Base-by-base conservation (phyloP, 2,797 vertebrate species). In the Chiroxiphia lanceolata region DNA sequence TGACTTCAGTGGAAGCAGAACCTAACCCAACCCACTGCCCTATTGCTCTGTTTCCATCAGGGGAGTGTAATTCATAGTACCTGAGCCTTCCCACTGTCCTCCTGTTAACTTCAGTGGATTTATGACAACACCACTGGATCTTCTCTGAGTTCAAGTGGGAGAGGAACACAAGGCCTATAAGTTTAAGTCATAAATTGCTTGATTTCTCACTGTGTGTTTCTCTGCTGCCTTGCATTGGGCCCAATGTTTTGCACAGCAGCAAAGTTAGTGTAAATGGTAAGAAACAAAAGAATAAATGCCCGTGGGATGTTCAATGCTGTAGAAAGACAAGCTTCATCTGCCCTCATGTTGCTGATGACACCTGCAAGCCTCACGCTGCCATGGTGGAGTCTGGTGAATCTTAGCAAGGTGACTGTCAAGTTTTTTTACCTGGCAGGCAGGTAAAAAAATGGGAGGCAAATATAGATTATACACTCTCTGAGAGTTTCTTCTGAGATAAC, bases 11-110 rank as follows among this genome's bases (percentile, higher is more conserved):
- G 53, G 56, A 36, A 84, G 57, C 29, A 86, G 38, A 84, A 63
- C 4, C 13, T 38, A 44, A 44, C 11, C 9, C 64, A 92, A 11
- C 20, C n/a, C 15, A 1, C 3, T 57, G 42, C 8, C 12, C 0
- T 34, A 11, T 34, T 34, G 34, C 65, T 63, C 33, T 56, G 18
- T 60, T 90, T 83, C 47, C 61, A 20, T 22, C 47, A 26, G 26
- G 14, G 26, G 10, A 67, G 6, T 3, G 19, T 27, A 6, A 15
- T 64, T 11, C 27, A 8, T 7, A 68, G n/a, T 33, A 40, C 47
- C 59, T 31, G 31, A 42, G 13, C 34, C 47, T 81, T 53, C 54
- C 57, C 12, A 1, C 47, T 11, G 9, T 15, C 21, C 38, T 75
- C 25, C 75, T 63, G 3, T 25, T 82, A 69, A 36, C 44, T 44